Evolutionary conservation across 1,140 invertebrate genomes (phyloP), one percentile per base, ranked within the genome.

Genomic region (Trachelipus rathkii): DNA sequence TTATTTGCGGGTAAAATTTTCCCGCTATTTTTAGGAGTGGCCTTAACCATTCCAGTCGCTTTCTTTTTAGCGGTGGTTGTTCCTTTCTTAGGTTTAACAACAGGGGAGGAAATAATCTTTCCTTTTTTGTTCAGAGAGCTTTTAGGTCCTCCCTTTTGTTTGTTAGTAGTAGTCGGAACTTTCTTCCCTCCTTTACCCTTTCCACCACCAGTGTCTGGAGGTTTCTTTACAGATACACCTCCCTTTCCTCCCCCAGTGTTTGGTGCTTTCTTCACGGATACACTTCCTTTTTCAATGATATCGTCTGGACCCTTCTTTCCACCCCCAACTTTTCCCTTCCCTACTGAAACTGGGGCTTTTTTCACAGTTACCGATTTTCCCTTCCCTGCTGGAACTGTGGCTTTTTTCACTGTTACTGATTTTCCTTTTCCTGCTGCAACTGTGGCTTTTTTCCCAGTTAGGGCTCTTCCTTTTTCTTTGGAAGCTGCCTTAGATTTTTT

Each of bases 341-440:
- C 33, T 33, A 33, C 33, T 33, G 33, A 33, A 33, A 33, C 6
- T 33, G 33, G 2, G 6, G 1, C 6, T 33, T 45, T 60, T 21
- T 79, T 76, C 24, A 77, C 75, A 10, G 77, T 74, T 84, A 89
- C 90, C 0, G 87, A 23, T 87, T 86, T 73, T 90, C 88, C 0
- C 87, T 87, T 0, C 84, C 84, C 6, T 86, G 6, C 33, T 33
- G 33, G 6, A 33, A 33, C 6, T 33, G 33, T 6, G 6, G 1
- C 6, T 33, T 45, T 60, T 21, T 79, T 76, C 24, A 77, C 75
- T 10, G 77, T 74, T 84, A 89, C 90, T 0, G 87, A 8, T 13
- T 79, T 69, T 77, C 67, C 21, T 6, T 33, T 33, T 33, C 33
- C 33, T 33, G 6, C 33, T 33, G 33, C 1, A 33, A 33, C 6